Evolutionary conservation across 1,140 invertebrate species (phyloP).

Genomic region (Drosophila pectinifera): DNA sequence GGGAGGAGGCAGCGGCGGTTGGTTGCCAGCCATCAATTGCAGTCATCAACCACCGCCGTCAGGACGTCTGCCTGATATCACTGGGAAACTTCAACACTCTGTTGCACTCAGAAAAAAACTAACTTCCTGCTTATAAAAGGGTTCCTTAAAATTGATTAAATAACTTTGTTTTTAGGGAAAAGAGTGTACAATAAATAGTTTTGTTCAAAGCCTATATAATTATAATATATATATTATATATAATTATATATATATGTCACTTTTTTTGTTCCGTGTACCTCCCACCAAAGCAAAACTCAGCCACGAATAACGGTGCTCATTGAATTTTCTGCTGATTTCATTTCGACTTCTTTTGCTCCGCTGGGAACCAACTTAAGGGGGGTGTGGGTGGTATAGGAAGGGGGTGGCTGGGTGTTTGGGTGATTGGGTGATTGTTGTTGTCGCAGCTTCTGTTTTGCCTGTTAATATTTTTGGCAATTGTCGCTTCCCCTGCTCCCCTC

Average conservation of each 20-base stretch:
- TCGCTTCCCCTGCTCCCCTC: constrained; percentile 28
- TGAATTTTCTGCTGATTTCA: constrained; percentile 84
- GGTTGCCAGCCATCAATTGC: constrained; percentile 75
- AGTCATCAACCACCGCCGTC: constrained; percentile 80
- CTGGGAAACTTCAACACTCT: constrained; percentile 22
- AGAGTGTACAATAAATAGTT: no score
- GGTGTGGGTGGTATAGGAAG: constrained; percentile 6
- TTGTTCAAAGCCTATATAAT: no score
- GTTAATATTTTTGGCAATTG: constrained; percentile 83
- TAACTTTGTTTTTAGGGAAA: no score
- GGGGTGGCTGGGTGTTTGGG: constrained; percentile 18
- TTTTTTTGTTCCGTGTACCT: neutral
- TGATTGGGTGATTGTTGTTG: constrained; percentile 53
- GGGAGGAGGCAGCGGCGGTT: constrained; percentile 21
- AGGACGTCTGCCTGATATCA: constrained; percentile 57
- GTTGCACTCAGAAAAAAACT: constrained; percentile 1
- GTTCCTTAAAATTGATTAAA: neutral
- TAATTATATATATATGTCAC: no score
- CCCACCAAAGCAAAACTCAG: neutral
- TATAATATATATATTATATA: no score
- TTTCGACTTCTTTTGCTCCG: constrained; percentile 83
- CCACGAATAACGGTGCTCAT: constrained; percentile 53
- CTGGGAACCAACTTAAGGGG: constrained; percentile 70
- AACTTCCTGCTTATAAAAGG: neutral
- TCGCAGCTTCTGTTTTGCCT: constrained; percentile 71